Evolutionary conservation across 2,113 vertebrate species (phyloP), one percentile per base, ranked within the genome.

Genomic region (Chaetodon trifascialis): DNA sequence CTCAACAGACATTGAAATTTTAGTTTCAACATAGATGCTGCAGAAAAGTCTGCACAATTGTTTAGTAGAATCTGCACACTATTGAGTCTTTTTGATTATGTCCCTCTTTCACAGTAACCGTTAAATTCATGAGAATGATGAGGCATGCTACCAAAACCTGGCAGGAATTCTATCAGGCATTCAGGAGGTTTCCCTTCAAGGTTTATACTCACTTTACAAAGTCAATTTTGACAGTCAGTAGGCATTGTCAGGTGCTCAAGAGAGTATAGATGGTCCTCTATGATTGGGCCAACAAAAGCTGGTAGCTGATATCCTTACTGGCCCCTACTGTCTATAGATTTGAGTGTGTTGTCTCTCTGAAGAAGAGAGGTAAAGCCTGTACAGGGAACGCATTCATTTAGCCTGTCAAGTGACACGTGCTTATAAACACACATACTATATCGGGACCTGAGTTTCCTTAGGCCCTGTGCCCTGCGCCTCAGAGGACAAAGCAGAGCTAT

Each of bases 221-320:
- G 23, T 59, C 71, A 34, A 4, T 74, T 23, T 34, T 62, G 14
- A 63, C n/a, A 42, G 9, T 54, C 47, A 75, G 42, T 51, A 51
- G 46, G 23, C 25, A 73, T 62, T 73, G 56, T 60, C 56, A 49
- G 42, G 5, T 38, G 58, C 19, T 40, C 21, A 62, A 40, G 19
- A 40, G 30, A 21, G 25, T 63, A 42, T 19, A 73, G 56, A 51
- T 77, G 64, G 52, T 78, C 30, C 38, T 9, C 25, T 51, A 51
- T 58, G 58, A 49, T 10, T 69, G 65, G 55, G 23, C 21, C 55
- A 52, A 42, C 34, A 52, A 40, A 62, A 36, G 1, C 30, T 4
- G 3, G 30, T 46, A n/a, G 42, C 25, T 23, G n/a, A n/a, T 3
- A 51, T 60, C 42, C 42, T 38, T 23, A 23, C 12, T 23, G 14